These are phyloP conservation scores for Drosophila mauritiana DNA, from an alignment of 1,140 invertebrate genomes.

Conservation along the genomic window DNA sequence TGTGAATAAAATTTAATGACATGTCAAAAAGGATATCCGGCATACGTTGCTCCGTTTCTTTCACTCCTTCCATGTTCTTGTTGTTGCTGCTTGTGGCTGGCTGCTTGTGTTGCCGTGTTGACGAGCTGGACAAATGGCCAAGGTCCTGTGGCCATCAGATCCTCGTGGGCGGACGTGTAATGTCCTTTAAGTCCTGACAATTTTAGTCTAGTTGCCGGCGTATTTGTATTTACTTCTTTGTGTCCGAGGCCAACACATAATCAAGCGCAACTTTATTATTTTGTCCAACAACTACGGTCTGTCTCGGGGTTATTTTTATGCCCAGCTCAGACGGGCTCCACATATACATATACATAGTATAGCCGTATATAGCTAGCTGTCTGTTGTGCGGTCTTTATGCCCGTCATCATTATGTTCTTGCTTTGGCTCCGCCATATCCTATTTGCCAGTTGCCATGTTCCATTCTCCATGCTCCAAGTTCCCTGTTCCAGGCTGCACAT, in stretches of 20 bases:
- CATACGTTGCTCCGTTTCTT: slow-evolving; percentile 45
- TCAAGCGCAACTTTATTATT: slow-evolving; percentile 81
- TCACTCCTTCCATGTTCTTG: neutral
- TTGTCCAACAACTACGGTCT: slow-evolving; percentile 45
- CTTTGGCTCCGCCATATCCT: slow-evolving; percentile 38
- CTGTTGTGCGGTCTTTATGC: slow-evolving; percentile 64
- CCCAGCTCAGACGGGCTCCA: slow-evolving; percentile 3
- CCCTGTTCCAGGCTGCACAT: slow-evolving; percentile 67
- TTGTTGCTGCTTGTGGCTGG: slow-evolving; percentile 5
- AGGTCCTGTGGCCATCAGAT: slow-evolving; percentile 43
- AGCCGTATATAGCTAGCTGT: slow-evolving; percentile 40
- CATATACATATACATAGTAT: slow-evolving; percentile 7
- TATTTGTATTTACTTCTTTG: slow-evolving; percentile 72
- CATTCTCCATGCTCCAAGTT: neutral
- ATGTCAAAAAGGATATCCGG: slow-evolving; percentile 83
- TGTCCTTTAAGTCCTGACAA: slow-evolving; percentile 78
- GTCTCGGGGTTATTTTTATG: slow-evolving; percentile 31
- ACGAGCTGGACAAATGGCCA: slow-evolving; percentile 69
- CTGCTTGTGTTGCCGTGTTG: slow-evolving; percentile 14
- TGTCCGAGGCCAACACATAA: slow-evolving; percentile 62
- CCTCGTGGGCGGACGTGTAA: slow-evolving; percentile 69
- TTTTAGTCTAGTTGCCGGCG: slow-evolving; percentile 77
- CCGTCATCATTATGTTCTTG: slow-evolving; percentile 66
- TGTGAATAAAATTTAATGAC: slow-evolving; percentile 83
- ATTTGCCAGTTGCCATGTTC: slow-evolving; percentile 15